These are phyloP conservation scores for Drosophila persimilis DNA, from an alignment of 1,140 invertebrate species.

Conservation along the genomic window DNA sequence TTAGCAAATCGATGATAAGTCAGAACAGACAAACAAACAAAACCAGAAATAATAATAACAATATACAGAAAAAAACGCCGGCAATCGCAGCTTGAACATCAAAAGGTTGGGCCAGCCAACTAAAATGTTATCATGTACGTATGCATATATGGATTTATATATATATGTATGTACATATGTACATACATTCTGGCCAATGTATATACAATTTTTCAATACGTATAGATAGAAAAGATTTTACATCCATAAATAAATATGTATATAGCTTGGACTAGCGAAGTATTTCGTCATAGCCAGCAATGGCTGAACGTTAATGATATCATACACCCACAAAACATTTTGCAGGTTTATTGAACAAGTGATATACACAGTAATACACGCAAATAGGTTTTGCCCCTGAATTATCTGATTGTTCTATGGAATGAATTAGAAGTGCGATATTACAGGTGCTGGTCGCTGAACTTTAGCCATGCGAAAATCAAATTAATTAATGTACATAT, in stretches of 20 bases:
- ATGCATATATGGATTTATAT: too few species aligned
- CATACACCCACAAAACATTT: constrained; percentile 4
- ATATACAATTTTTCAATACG: too few species aligned
- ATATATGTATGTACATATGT: too few species aligned
- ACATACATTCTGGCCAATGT: too few species aligned
- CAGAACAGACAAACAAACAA: constrained; percentile 12
- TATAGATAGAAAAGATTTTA: neutral
- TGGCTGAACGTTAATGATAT: constrained; percentile 6
- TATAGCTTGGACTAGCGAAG: neutral
- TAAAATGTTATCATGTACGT: too few species aligned
- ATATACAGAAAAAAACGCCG: constrained; percentile 34
- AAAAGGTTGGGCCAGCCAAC: constrained; percentile 1
- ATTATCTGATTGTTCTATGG: constrained; percentile 16
- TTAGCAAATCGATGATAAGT: constrained; percentile 35
- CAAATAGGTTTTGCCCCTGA: neutral
- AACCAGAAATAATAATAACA: constrained; percentile 34
- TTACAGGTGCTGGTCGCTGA: constrained; percentile 17
- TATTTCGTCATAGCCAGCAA: constrained; percentile 23
- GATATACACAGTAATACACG: constrained; percentile 5
- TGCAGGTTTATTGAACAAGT: constrained; percentile 11
- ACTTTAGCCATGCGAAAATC: constrained; percentile 28
- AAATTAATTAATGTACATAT: constrained; percentile 34
- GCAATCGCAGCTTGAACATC: constrained; percentile 10
- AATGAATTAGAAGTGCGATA: constrained; percentile 13
- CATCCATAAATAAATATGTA: neutral